Evolutionary conservation across 2,888 invertebrate genomes (phyloP), one percentile per base, ranked within the genome.

Genomic region (Phanerotoma sp.): DNA sequence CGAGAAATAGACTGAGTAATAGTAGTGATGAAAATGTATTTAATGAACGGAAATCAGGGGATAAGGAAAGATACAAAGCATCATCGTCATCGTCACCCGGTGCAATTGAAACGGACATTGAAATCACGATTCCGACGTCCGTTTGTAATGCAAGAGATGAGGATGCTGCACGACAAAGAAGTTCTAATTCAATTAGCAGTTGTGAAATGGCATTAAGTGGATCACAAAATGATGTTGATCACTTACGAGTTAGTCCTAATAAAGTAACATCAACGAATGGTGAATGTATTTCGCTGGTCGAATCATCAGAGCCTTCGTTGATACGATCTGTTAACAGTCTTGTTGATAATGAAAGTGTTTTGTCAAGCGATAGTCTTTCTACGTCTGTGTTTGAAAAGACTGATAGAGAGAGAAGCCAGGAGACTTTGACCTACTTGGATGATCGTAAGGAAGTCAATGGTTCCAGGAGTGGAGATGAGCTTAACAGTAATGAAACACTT

Each of bases 161-260:
- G 54, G 60, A 66, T 5, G 60, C 51, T 54, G 52, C 61, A 0
- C 66, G 75, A 33, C 72, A 75, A 42, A 65, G 74, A 38, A 77
- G 76, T 38, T 77, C 77, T 3, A 77, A 77, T 60, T 77, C 77
- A 16, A 69, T 77, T 56, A 77, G 77, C 49, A 77, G 77, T 53
- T 77, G 77, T 35, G 77, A 77, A 72, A 77, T 77, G 75, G 77
- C 77, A 41, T 60, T 77, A 15, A 70, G 70, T 35, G 64, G 64
- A 49, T 74, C 74, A 51, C 74, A 75, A 48, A 64, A 68, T 15
- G 75, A 75, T 28, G 71, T 71, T 9, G 75, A 74, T 4, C 69
- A 65, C 62, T 66, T 63, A 3, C 71, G 67, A 38, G 69, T 65
- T 10, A 69, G 65, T 45, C 57, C 61, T 22, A 52, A 56, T 22